Conservation (phyloP, 2,113 vertebrate genomes). For the Callopanchax toddi region DNA sequence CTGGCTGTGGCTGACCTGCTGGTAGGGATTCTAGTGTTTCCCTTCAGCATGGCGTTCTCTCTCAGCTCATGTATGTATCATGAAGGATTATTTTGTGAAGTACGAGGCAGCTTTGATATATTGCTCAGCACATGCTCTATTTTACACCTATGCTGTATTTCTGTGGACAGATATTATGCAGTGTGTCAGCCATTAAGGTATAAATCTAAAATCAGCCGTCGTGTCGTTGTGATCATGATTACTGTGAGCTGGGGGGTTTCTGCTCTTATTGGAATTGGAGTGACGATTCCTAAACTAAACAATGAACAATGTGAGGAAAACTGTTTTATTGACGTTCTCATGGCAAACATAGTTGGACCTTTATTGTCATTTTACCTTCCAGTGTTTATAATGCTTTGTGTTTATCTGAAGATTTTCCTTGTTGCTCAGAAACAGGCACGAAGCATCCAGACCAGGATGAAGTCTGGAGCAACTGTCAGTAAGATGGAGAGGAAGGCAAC, state of each 20-base stretch:
- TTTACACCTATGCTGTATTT: conserved; percentile 11
- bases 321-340: background rate
- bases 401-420: conserved; percentile 27
- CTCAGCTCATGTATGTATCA: conserved; percentile 11
- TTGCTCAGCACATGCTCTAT: conserved; percentile 6
- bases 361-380: conserved; percentile 15
- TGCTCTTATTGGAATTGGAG: background rate
- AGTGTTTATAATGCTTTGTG: conserved; percentile 13
- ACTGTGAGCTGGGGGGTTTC: background rate
- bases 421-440: conserved; percentile 20
- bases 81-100: background rate
- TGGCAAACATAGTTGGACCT: background rate
- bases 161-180: conserved; percentile 7
- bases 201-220: background rate
- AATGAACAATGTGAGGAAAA: background rate
- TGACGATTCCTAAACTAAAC: background rate
- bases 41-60: conserved; percentile 7
- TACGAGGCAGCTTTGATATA: background rate
- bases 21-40: conserved; percentile 1
- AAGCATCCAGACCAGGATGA: conserved; percentile 8
- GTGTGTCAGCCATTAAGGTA: conserved; percentile 15
- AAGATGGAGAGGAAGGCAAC: conserved; percentile 30
- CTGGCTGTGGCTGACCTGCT: conserved; percentile 16
- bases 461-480: background rate
- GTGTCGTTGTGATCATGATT: conserved; percentile 2